A percentile compares a stretch with the other conserved stretches of the same genome.
These are phyloP conservation scores for Neria commutata DNA, from an alignment of 2,888 invertebrate genomes.

Conservation along the genomic window DNA sequence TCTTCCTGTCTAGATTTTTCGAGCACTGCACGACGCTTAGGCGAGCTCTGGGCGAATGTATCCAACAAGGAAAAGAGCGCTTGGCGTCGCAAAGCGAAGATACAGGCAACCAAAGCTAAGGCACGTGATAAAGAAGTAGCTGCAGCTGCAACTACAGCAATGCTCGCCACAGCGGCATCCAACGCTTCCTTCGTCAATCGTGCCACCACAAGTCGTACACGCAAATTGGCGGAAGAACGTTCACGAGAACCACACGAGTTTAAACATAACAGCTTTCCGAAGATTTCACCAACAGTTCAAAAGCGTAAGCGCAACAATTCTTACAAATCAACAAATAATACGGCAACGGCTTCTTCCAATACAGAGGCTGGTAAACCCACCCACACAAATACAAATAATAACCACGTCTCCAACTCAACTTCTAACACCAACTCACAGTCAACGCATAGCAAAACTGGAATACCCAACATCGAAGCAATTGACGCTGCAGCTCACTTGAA, in stretches of 20 bases:
- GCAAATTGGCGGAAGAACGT: slow-evolving; percentile 50
- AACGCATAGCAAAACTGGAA: slow-evolving; percentile 9
- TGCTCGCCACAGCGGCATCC: not conserved
- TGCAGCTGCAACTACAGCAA: not conserved
- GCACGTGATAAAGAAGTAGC: slow-evolving; percentile 34
- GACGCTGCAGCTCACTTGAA: slow-evolving; percentile 94
- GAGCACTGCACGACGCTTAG: slow-evolving; percentile 80
- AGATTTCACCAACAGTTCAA: slow-evolving; percentile 10
- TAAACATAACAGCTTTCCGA: too few relatives aligned
- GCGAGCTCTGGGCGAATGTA: slow-evolving; percentile 88
- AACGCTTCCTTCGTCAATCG: slow-evolving; percentile 45
- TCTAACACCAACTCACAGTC: slow-evolving; percentile 41
- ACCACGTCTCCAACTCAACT: slow-evolving; percentile 36
- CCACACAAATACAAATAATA: slow-evolving; percentile 25
- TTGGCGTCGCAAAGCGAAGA: slow-evolving; percentile 83
- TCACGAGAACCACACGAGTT: slow-evolving; percentile 3
- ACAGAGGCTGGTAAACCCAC: slow-evolving; percentile 4
- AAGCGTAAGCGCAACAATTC: slow-evolving; percentile 45
- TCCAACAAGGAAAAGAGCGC: slow-evolving; percentile 70
- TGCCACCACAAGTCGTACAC: slow-evolving; percentile 53
- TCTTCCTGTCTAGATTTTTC: slow-evolving; percentile 71
- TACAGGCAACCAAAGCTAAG: slow-evolving; percentile 44
- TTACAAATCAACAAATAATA: slow-evolving; percentile 31
- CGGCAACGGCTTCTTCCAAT: slow-evolving; percentile 22
- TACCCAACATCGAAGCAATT: slow-evolving; percentile 76